A percentile compares a stretch with the other conserved stretches of the same genome.
Evolutionary conservation across 2,888 invertebrate genomes (phyloP).

Genomic region (Diplolepis rosae): DNA sequence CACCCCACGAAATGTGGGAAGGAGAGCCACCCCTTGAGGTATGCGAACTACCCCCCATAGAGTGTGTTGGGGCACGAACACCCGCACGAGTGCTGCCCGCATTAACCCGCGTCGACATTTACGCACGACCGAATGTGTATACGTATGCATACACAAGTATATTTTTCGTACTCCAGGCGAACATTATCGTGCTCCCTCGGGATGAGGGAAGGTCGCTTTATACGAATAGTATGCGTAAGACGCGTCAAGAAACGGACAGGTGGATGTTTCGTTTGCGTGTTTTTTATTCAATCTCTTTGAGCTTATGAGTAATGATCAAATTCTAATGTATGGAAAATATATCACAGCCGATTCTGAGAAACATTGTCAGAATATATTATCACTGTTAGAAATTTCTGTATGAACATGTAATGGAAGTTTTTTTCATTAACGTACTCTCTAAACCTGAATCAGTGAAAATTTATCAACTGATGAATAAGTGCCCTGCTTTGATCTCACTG

Average conservation of each 20-base stretch:
- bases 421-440: no score
- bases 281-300: not conserved
- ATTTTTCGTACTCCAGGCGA: conserved; percentile 54
- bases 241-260: conserved; percentile 47
- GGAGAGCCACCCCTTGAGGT: conserved; percentile 59
- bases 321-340: no score
- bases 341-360: no score
- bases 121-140: conserved; percentile 14
- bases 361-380: no score
- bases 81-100: conserved; percentile 39
- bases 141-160: conserved; percentile 42
- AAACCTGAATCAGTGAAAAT: no score
- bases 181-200: conserved; percentile 57
- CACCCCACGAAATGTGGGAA: conserved; percentile 59
- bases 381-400: no score
- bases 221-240: conserved; percentile 17
- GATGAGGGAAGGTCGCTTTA: conserved; percentile 50
- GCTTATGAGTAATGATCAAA: not conserved
- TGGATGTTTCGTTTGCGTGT: conserved; percentile 11
- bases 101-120: not conserved
- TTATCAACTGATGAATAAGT: no score
- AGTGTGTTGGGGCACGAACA: conserved; percentile 34
- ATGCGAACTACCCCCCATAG: conserved; percentile 52
- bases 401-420: no score
- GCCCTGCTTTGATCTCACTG: no score